Conservation (phyloP, 2,797 vertebrate species). For the Poecile montanus region DNA sequence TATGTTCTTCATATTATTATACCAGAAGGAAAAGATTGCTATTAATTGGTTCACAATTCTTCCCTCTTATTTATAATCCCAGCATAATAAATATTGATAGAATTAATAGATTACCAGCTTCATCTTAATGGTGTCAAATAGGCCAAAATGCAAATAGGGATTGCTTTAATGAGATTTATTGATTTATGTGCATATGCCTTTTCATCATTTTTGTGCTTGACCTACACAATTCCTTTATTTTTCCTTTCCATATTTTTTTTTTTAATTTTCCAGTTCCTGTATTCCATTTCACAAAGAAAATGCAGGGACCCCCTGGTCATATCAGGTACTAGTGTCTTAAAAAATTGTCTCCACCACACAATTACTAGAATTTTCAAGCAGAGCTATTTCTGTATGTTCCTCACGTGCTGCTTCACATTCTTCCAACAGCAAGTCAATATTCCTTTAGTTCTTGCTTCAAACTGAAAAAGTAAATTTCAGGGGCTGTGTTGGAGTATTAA, state of each 20-base stretch:
- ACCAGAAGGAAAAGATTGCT: constrained; percentile 27
- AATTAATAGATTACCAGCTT: constrained; percentile 41
- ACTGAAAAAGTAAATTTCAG: neutral
- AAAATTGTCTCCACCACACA: neutral
- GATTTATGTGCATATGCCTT: neutral
- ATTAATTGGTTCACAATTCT: constrained; percentile 53
- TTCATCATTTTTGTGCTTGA: constrained; percentile 17
- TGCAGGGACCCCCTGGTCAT: neutral
- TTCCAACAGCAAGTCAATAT: neutral
- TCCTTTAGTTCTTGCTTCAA: neutral
- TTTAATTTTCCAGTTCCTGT: no score
- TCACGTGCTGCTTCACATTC: neutral
- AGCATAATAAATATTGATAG: constrained; percentile 41
- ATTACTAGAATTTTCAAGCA: neutral
- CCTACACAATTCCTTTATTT: neutral
- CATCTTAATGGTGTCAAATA: constrained; percentile 31
- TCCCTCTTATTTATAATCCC: constrained; percentile 31
- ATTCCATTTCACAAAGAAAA: neutral
- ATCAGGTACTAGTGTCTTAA: neutral
- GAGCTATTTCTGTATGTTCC: neutral
- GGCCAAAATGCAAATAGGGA: constrained; percentile 24
- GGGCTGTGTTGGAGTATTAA: neutral
- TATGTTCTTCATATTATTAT: constrained; percentile 6
- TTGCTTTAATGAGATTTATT: constrained; percentile 17
- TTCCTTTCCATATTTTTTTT: neutral